Evolutionary conservation across 2,797 vertebrate species (phyloP), one percentile per base, ranked within the genome.

Genomic region (Silurus aristotelis): DNA sequence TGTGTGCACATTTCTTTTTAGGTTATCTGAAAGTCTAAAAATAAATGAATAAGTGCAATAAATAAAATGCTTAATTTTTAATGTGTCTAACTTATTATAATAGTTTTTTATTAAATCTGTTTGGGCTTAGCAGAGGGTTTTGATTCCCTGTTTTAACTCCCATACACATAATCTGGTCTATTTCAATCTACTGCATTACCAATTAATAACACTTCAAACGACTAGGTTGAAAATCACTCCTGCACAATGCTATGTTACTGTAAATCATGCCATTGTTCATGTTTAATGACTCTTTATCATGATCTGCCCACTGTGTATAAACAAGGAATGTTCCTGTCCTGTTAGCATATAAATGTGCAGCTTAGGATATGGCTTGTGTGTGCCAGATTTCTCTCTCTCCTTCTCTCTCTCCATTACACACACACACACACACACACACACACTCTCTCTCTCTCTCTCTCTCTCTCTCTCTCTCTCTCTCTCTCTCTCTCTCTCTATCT

Each of bases 231-330:
- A 80, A 66, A 48, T 52, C 38, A 52, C 25, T 66, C 61, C 43
- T 46, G 22, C 38, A 48, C 61, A 64, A 66, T 19, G 7, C 38
- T 64, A 52, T 80, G 7, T 43, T 48, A 52, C 64, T 80, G 25
- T 52, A 66, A 43, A 52, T 66, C 7, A 79, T 63, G 31, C 20
- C 58, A 79, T 79, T 79, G 58, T 63, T 79, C 58, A 78, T 38
- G 19, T 78, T 14, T 78, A 78, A 78, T 78, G 27, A 38, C 80
- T 75, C 84, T 84, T 72, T 85, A 72, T 55, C 46, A 20, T 76
- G 38, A 22, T 48, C 22, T 22, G 20, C 38, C 20, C 77, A 46
- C 60, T 63, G 46, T 79, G 22, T 80, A n/a, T 80, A 80, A 80
- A 64, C 56, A 46, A 48, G 22, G 38, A 80, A 14, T 27, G 60